Evolutionary conservation across 2,797 vertebrate species (phyloP).

Genomic region (Chromobotia macracanthus): DNA sequence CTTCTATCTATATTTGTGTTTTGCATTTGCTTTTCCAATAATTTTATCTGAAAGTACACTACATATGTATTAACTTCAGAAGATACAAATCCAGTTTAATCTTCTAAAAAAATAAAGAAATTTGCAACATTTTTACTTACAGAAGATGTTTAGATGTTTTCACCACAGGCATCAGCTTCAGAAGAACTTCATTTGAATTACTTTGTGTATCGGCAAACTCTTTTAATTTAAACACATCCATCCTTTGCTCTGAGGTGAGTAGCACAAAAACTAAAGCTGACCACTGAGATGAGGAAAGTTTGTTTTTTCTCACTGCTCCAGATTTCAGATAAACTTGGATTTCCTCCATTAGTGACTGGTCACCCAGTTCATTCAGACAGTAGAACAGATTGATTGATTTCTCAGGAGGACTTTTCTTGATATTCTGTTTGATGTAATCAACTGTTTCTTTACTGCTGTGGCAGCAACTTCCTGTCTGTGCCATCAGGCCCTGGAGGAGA

Average conservation of each 20-base stretch:
- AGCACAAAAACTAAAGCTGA: not conserved
- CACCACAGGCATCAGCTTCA: not conserved
- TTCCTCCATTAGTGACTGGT: not conserved
- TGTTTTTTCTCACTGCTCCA: not conserved
- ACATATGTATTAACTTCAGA: too few species aligned
- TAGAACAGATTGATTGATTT: not conserved
- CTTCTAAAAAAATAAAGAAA: too few species aligned
- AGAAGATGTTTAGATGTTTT: not conserved
- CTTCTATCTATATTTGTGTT: too few species aligned
- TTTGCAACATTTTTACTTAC: not conserved
- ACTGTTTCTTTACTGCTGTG: not conserved
- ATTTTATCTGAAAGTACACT: too few species aligned
- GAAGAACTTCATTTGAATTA: not conserved
- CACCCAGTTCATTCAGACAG: conserved; percentile 1
- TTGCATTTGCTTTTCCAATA: too few species aligned
- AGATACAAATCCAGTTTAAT: too few species aligned
- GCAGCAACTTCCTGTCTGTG: not conserved
- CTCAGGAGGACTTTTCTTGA: not conserved
- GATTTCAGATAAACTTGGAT: not conserved
- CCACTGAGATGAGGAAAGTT: not conserved
- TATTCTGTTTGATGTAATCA: not conserved
- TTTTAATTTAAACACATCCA: not conserved
- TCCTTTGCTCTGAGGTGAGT: not conserved
- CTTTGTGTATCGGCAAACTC: too few species aligned
- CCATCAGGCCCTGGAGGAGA: not conserved